Conservation (phyloP, 1,140 invertebrate genomes). For the Monomorium pharaonis region DNA sequence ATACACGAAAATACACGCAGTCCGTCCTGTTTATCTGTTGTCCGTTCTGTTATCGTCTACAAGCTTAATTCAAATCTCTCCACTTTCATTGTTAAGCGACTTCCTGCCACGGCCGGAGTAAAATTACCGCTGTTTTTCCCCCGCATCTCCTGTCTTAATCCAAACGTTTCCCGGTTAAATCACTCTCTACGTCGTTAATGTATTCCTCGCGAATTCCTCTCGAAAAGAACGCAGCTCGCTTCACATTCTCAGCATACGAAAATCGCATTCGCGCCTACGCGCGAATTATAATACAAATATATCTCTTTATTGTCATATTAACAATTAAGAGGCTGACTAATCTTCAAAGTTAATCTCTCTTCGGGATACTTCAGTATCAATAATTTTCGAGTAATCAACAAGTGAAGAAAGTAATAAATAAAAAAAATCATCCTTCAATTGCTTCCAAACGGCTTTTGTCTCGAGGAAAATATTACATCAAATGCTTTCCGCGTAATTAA, state of each 20-base stretch:
- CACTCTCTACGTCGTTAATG: constrained; percentile 16
- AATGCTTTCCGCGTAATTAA: background rate
- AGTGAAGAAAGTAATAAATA: background rate
- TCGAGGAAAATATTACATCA: background rate
- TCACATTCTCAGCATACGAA: background rate
- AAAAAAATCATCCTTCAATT: background rate
- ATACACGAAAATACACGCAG: background rate
- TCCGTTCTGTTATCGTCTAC: background rate
- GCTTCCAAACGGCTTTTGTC: background rate
- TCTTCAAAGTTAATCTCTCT: background rate
- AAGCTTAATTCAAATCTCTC: background rate
- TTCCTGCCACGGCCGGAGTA: background rate
- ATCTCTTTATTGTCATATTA: background rate
- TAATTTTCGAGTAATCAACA: background rate
- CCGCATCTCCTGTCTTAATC: background rate
- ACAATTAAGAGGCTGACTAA: background rate
- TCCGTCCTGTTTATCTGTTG: background rate
- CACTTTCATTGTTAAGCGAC: background rate
- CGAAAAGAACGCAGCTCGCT: background rate
- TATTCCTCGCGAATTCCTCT: background rate
- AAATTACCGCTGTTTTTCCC: background rate
- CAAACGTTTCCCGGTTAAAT: background rate
- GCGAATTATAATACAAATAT: background rate
- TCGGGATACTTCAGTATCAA: background rate
- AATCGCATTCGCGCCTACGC: background rate